A percentile compares a stretch with the other conserved stretches of the same genome.
These are phyloP conservation scores for Syrrhaptes paradoxus DNA, from an alignment of 2,113 vertebrate species.

Conservation along the genomic window DNA sequence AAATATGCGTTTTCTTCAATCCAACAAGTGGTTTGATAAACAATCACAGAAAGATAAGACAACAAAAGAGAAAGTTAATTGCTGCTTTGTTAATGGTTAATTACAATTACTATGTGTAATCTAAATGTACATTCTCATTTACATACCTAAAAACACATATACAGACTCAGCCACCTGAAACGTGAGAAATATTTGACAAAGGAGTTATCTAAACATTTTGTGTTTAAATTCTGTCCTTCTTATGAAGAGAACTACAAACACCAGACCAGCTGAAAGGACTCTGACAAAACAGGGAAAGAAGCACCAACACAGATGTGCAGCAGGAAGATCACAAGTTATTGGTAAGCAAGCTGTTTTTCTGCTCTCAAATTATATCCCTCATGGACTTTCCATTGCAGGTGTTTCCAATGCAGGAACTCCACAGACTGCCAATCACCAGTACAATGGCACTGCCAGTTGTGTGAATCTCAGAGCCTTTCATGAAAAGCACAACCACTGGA, in stretches of 20 bases:
- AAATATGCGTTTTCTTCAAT: not conserved
- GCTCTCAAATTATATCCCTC: not conserved
- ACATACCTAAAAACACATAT: not conserved
- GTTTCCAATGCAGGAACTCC: not conserved
- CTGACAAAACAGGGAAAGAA: not conserved
- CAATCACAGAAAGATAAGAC: not conserved
- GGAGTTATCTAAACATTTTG: not conserved
- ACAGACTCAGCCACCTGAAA: not conserved
- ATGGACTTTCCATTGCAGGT: not conserved
- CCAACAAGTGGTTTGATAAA: not conserved
- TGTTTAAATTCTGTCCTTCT: not conserved
- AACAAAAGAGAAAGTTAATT: not conserved
- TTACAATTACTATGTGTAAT: not conserved
- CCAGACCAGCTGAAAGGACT: not conserved
- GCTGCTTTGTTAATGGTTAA: not conserved
- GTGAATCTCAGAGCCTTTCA: not conserved
- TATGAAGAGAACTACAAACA: not conserved
- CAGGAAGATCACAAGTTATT: not conserved
- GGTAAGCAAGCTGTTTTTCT: not conserved
- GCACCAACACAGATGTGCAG: not conserved
- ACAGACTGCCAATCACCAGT: not conserved
- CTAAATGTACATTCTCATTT: not conserved
- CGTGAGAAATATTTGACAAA: not conserved
- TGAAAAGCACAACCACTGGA: not conserved
- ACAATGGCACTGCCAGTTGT: not conserved